phyloP scores from a whole-genome alignment of 1,140 invertebrate genomes.

The Diachasma alloeum region DNA sequence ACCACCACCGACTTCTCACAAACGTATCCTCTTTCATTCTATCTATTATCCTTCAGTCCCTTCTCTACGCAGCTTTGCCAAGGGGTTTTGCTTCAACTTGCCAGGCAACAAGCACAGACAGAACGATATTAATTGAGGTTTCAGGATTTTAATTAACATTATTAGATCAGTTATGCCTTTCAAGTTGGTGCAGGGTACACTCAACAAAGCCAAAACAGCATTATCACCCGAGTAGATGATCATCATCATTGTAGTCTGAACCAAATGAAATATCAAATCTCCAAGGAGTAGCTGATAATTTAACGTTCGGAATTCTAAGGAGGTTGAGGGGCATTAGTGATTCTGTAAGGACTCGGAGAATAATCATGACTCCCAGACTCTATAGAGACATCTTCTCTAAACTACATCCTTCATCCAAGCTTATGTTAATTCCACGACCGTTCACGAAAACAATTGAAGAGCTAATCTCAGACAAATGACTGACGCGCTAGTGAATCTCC shows the following conservation, averaged over 20 bases:
- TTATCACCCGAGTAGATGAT: not conserved
- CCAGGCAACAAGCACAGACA: not conserved
- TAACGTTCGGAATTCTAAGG: not conserved
- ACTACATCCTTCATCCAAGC: conserved; percentile 63
- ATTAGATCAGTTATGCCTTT: conserved; percentile 51
- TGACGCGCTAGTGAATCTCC: conserved; percentile 45
- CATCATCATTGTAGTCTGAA: not conserved
- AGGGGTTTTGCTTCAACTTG: not conserved
- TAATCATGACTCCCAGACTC: conserved; percentile 41
- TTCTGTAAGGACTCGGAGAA: conserved; percentile 41
- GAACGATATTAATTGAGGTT: conserved; percentile 62
- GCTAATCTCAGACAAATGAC: conserved; percentile 66
- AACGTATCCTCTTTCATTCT: conserved; percentile 22
- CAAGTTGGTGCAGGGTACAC: not conserved
- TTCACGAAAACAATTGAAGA: conserved; percentile 59
- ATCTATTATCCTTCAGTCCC: conserved; percentile 1
- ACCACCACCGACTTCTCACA: conserved; percentile 32
- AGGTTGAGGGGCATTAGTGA: conserved; percentile 32
- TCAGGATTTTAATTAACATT: conserved; percentile 62
- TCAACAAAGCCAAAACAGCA: not conserved
- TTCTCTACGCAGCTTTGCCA: not conserved
- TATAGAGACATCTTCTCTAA: conserved; percentile 28
- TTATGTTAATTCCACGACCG: conserved; percentile 62
- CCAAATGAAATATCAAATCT: not conserved
- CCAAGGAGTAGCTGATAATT: not conserved